Evolutionary conservation across 2,888 invertebrate species (phyloP), one percentile per base, ranked within the genome.

Genomic region (Polylopha cassiicola): DNA sequence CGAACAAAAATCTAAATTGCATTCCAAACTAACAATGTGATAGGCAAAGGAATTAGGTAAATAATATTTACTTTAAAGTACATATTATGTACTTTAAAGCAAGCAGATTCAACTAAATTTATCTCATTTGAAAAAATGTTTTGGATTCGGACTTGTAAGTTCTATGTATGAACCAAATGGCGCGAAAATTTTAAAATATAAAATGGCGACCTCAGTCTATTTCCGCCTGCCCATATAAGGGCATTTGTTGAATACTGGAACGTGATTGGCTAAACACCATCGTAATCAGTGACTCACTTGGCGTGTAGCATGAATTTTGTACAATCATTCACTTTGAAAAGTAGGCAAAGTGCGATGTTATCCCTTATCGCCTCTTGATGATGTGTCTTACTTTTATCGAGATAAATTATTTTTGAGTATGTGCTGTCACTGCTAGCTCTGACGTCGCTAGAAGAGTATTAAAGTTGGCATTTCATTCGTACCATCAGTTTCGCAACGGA

Each of bases 151-250:
- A n/a, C n/a, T n/a, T n/a, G n/a, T n/a, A n/a, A n/a, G n/a, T n/a
- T n/a, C n/a, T n/a, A n/a, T n/a, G n/a, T n/a, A n/a, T n/a, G n/a
- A n/a, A n/a, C n/a, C 3, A 21, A 29, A 38, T 41, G 31, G 34
- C 55, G 61, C 77, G 75, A 65, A 55, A 58, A 51, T 62, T 56
- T 73, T 69, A 29, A 63, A 74, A 69, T 51, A 23, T 32, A 52
- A 48, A 54, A 55, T 56, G 55, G 46, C 52, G 48, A 55, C 53
- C 55, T 59, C 42, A 50, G 55, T 49, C 59, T 65, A 62, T 73
- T 75, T 81, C 79, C 78, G 78, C 69, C 86, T 78, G 74, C 73
- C 89, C 89, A 74, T 89, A 87, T 86, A 89, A 81, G 89, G 89
- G 84, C 88, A 89, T 89, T 86, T 86, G 77, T 73, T 73, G 66